These are phyloP conservation scores for Gallinago stenura DNA, from an alignment of 2,797 vertebrate species.

Conservation along the genomic window DNA sequence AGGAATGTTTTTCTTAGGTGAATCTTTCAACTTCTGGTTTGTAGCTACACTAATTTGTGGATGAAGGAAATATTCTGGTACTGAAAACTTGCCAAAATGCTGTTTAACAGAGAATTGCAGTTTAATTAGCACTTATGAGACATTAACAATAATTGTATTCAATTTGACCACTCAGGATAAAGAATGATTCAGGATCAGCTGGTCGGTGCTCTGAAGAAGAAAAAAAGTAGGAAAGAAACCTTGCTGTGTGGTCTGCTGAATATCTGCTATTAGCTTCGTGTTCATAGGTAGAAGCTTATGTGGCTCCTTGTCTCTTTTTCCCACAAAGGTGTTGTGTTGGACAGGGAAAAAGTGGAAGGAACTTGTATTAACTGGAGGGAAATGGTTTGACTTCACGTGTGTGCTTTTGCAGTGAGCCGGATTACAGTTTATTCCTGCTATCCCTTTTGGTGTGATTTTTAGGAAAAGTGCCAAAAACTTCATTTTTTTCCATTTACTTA, in stretches of 20 bases:
- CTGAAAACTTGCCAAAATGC: conserved; percentile 28
- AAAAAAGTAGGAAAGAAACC: background rate
- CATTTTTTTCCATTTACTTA: background rate
- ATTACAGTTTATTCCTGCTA: conserved; percentile 45
- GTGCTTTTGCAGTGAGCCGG: conserved; percentile 1
- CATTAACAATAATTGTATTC: conserved; percentile 36
- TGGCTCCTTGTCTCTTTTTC: background rate
- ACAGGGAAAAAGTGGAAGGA: conserved; percentile 17
- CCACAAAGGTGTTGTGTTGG: background rate
- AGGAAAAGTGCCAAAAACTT: conserved; percentile 52
- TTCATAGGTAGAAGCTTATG: conserved; percentile 5
- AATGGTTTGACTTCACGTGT: conserved; percentile 14
- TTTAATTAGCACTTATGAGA: conserved; percentile 50
- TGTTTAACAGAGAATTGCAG: conserved; percentile 37
- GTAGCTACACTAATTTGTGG: conserved; percentile 15
- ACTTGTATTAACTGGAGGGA: background rate
- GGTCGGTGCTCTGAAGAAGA: background rate
- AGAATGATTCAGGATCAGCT: conserved; percentile 43
- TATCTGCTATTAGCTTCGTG: background rate
- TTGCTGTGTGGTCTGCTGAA: background rate
- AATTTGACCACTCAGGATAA: conserved; percentile 15
- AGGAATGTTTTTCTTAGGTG: background rate
- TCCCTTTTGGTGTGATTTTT: conserved; percentile 58
- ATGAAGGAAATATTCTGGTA: conserved; percentile 40
- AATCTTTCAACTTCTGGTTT: conserved; percentile 22